Percentiles rank a stretch among this genome's conserved stretches.
These are phyloP conservation scores for Camponotus fellah DNA, from an alignment of 2,888 invertebrate genomes.

Conservation along the genomic window DNA sequence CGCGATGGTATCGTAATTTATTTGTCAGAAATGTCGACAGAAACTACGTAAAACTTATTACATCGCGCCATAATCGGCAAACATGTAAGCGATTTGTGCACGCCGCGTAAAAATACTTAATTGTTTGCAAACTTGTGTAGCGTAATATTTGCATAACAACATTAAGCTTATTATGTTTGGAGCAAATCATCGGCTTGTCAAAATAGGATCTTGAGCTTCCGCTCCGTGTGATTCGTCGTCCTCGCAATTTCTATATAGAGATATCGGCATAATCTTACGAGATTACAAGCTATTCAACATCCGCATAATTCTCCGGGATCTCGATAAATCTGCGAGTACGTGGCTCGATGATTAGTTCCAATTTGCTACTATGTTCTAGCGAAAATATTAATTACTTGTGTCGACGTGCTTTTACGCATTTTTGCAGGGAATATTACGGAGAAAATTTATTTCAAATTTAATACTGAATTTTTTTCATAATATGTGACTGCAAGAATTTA, in stretches of 20 bases:
- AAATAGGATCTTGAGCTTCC: constrained; percentile 62
- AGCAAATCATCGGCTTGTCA: constrained; percentile 64
- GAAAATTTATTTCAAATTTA: background rate
- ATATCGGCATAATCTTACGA: constrained; percentile 46
- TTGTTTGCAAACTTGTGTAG: constrained; percentile 72
- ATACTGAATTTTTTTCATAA: background rate
- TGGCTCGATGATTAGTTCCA: constrained; percentile 38
- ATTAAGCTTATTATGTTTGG: constrained; percentile 70
- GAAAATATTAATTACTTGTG: constrained; percentile 20
- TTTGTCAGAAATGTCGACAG: constrained; percentile 31
- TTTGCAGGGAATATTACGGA: background rate
- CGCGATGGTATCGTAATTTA: background rate
- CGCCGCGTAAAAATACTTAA: constrained; percentile 65
- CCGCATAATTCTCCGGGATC: constrained; percentile 40
- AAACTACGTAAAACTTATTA: constrained; percentile 68
- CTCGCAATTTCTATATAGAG: constrained; percentile 27
- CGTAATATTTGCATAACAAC: constrained; percentile 73
- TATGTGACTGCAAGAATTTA: background rate
- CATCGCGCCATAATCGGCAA: constrained; percentile 50
- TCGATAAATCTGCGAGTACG: constrained; percentile 43
- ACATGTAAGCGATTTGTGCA: constrained; percentile 53
- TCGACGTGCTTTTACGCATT: background rate
- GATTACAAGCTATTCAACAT: constrained; percentile 44
- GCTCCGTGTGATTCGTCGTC: constrained; percentile 3
- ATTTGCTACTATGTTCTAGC: constrained; percentile 23